Conservation (phyloP, 2,113 vertebrate genomes). For the Microcebus jonahi region DNA sequence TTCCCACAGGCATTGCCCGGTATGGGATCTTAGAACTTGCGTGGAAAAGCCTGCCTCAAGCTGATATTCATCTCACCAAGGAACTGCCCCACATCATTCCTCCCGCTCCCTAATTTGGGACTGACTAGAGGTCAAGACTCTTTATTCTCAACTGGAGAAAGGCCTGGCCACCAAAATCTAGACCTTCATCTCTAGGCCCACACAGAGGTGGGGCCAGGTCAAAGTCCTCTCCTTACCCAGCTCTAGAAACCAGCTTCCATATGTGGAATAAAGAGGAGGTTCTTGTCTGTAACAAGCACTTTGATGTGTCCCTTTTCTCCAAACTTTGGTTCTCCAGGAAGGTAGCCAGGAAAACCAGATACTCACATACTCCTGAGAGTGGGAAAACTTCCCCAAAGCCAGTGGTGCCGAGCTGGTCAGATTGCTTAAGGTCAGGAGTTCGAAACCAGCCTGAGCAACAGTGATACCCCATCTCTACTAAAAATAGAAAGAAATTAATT, state of each 20-base stretch:
- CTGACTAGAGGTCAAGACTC: background rate
- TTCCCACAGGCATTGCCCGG: constrained; percentile 48
- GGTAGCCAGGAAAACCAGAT: background rate
- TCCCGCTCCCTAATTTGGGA: constrained; percentile 14
- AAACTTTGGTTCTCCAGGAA: background rate
- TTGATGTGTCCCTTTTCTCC: constrained; percentile 31
- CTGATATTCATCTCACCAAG: constrained; percentile 49
- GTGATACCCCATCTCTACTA: too few species aligned
- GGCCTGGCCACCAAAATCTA: background rate
- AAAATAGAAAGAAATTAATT: too few species aligned
- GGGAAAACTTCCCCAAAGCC: background rate
- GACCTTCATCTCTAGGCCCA: background rate
- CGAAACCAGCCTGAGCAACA: too few species aligned
- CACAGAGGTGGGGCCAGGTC: background rate
- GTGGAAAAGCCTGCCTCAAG: constrained; percentile 72
- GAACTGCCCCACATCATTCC: background rate
- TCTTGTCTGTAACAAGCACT: constrained; percentile 42
- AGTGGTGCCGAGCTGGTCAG: background rate
- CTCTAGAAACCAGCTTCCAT: constrained; percentile 29
- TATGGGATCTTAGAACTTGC: constrained; percentile 76
- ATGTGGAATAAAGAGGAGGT: constrained; percentile 63
- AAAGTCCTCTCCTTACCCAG: background rate
- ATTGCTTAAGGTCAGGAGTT: too few species aligned
- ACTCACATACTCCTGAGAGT: background rate
- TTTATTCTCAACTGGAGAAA: background rate